Percentiles rank a stretch among this genome's conserved stretches.
phyloP scores from a whole-genome alignment of 2,113 vertebrate species.

The Myrmecophaga tridactyla region DNA sequence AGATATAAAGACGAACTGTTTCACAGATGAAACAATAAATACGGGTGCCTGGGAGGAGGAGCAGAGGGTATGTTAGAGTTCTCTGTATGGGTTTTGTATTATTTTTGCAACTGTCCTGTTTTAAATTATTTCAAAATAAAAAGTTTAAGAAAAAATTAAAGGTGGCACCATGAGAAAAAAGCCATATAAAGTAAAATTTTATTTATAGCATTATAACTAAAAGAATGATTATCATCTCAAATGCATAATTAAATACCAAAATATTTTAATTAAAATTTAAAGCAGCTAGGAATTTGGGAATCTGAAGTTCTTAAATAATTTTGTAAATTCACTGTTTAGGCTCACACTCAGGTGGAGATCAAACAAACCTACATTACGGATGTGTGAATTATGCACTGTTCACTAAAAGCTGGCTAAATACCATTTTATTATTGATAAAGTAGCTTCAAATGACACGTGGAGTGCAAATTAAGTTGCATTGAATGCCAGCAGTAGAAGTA shows the following conservation, averaged over 20 bases:
- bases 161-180: no score
- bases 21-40: no score
- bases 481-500: slow-evolving; percentile 71
- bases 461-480: slow-evolving; percentile 74
- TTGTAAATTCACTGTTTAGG: neutral
- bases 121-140: no score
- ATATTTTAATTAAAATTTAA: slow-evolving; percentile 32
- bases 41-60: no score
- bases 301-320: slow-evolving; percentile 20
- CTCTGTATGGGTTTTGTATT: no score
- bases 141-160: no score
- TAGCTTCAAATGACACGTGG: slow-evolving; percentile 83
- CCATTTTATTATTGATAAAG: slow-evolving; percentile 60
- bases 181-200: neutral
- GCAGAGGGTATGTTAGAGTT: no score
- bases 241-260: neutral
- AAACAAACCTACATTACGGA: neutral
- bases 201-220: neutral
- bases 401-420: slow-evolving; percentile 24
- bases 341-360: slow-evolving; percentile 7
- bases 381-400: neutral
- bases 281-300: slow-evolving; percentile 11
- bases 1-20: no score
- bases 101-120: no score
- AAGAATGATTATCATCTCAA: slow-evolving; percentile 11